Conservation (phyloP, 1,140 invertebrate species). For the Lepidostoma basale region DNA sequence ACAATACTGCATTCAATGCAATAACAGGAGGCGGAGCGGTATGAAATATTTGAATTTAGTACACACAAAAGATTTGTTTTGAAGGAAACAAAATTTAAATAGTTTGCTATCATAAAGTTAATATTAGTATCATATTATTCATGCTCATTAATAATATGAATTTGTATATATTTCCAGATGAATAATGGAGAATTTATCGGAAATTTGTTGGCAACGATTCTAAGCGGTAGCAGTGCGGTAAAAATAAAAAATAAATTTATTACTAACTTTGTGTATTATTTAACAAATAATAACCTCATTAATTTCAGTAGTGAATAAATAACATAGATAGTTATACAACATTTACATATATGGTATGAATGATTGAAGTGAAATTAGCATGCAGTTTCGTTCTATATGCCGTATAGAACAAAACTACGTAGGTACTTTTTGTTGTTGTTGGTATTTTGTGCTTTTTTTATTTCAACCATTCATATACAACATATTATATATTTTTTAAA, state of each 20-base stretch:
- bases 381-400: too few relatives aligned
- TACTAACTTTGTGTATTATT: too few relatives aligned
- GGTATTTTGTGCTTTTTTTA: neutral
- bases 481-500: neutral
- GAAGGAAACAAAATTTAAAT: neutral
- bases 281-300: too few relatives aligned
- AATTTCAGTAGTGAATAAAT: too few relatives aligned
- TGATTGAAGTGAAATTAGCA: too few relatives aligned
- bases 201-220: conserved; percentile 52
- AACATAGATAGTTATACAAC: too few relatives aligned
- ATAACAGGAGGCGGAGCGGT: conserved; percentile 62
- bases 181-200: conserved; percentile 56
- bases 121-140: neutral
- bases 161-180: conserved; percentile 44
- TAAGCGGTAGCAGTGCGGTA: conserved; percentile 55
- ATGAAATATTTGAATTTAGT: conserved; percentile 31
- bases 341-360: too few relatives aligned
- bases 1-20: conserved; percentile 59
- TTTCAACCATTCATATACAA: neutral
- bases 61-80: neutral
- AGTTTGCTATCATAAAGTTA: neutral
- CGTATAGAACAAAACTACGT: too few relatives aligned
- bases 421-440: too few relatives aligned
- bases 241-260: conserved; percentile 37
- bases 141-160: neutral